A percentile compares a stretch with the other conserved stretches of the same genome.
Conservation (phyloP, 1,140 invertebrate genomes). For the Metaphire vulgaris region DNA sequence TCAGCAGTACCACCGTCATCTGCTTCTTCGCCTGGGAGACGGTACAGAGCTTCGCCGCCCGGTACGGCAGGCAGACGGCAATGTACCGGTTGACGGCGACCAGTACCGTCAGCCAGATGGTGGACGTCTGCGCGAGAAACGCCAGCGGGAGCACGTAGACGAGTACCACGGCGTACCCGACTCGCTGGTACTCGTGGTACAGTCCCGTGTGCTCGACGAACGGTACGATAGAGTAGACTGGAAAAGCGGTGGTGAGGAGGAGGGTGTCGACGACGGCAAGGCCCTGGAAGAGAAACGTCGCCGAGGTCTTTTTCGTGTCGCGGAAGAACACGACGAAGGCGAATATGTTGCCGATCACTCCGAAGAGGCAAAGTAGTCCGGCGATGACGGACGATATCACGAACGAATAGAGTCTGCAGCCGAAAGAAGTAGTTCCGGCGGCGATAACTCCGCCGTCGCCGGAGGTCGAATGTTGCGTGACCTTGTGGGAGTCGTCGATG, state of each 20-base stretch:
- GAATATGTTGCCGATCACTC: slow-evolving; percentile 25
- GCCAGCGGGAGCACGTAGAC: slow-evolving; percentile 17
- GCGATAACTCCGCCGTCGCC: too few species aligned
- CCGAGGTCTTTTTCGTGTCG: slow-evolving; percentile 29
- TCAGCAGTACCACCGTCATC: slow-evolving; percentile 15
- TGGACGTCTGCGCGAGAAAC: slow-evolving; percentile 23
- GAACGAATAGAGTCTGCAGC: slow-evolving; percentile 27
- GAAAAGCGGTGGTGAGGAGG: slow-evolving; percentile 16
- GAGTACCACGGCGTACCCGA: slow-evolving; percentile 1
- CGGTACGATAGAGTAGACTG: slow-evolving; percentile 16
- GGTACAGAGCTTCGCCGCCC: slow-evolving; percentile 22
- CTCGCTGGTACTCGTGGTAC: neutral
- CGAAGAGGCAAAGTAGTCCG: slow-evolving; percentile 19
- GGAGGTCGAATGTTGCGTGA: too few species aligned
- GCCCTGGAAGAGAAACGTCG: slow-evolving; percentile 26
- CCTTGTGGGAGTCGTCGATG: too few species aligned
- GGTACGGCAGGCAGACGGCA: slow-evolving; percentile 18
- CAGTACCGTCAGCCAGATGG: slow-evolving; percentile 30
- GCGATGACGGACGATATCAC: slow-evolving; percentile 11
- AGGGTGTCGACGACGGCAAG: slow-evolving; percentile 23
- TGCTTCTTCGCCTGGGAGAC: slow-evolving; percentile 22
- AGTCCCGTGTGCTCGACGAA: slow-evolving; percentile 6
- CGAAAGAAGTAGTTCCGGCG: too few species aligned
- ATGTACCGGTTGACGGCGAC: slow-evolving; percentile 24
- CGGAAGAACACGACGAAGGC: slow-evolving; percentile 22